Percentiles rank a stretch among this genome's conserved stretches.
phyloP scores from a whole-genome alignment of 2,888 invertebrate genomes.

The Volucella bombylans region DNA sequence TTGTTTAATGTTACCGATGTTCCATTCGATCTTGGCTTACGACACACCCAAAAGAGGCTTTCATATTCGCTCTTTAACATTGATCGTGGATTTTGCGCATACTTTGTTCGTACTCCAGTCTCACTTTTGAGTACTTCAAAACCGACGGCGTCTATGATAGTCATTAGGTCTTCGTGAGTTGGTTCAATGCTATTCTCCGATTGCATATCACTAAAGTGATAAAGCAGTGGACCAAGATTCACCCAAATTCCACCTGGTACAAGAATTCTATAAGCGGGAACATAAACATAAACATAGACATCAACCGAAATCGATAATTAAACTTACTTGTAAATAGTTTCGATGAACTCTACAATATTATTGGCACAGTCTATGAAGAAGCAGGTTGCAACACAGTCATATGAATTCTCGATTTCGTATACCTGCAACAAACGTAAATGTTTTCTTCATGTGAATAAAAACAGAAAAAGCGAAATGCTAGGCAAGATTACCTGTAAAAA shows the following conservation, averaged over 20 bases:
- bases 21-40: conserved; percentile 85
- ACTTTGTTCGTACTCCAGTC: conserved; percentile 91
- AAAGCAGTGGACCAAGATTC: conserved; percentile 95
- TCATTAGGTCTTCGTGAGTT: conserved; percentile 91
- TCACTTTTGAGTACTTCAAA: conserved; percentile 89
- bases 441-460: background rate
- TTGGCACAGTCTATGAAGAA: conserved; percentile 99
- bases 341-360: conserved; percentile 96
- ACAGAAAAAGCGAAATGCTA: background rate
- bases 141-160: conserved; percentile 91
- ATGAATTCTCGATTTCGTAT: conserved; percentile 78
- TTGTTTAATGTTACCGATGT: background rate
- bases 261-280: conserved; percentile 84
- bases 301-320: background rate
- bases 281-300: too few relatives aligned
- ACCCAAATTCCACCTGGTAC: conserved; percentile 95
- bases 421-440: conserved; percentile 73
- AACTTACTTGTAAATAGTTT: conserved; percentile 89
- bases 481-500: conserved; percentile 91
- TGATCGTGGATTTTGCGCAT: conserved; percentile 95
- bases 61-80: conserved; percentile 97
- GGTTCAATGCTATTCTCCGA: conserved; percentile 96
- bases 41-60: conserved; percentile 95
- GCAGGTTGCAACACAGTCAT: conserved; percentile 97
- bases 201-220: conserved; percentile 94